Percentiles rank a stretch among this genome's conserved stretches.
phyloP scores from a whole-genome alignment of 2,113 vertebrate genomes.

The Ageneiosus marmoratus region DNA sequence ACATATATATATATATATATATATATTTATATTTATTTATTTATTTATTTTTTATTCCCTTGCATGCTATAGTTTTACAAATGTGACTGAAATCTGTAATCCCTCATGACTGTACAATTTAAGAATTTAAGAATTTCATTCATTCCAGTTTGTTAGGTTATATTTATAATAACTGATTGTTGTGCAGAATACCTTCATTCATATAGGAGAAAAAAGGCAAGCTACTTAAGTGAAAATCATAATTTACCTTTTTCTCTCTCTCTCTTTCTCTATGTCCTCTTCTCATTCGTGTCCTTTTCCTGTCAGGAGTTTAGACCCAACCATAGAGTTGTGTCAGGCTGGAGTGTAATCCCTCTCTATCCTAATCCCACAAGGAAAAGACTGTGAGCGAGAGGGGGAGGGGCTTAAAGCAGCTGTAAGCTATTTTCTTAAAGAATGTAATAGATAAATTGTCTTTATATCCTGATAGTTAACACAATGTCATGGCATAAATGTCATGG shows the following conservation, averaged over 20 bases:
- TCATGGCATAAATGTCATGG: not conserved
- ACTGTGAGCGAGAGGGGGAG: conserved; percentile 23
- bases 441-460: not conserved
- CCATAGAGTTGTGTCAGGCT: conserved; percentile 36
- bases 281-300: not conserved
- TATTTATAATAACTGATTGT: not conserved
- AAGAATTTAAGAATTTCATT: not conserved
- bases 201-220: not conserved
- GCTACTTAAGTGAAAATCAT: not conserved
- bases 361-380: conserved; percentile 72
- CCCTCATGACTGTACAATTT: not conserved
- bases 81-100: not conserved
- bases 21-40: too few species aligned
- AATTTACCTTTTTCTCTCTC: not conserved
- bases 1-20: too few species aligned
- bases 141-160: not conserved
- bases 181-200: not conserved
- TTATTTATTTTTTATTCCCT: too few species aligned
- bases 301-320: not conserved
- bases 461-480: not conserved
- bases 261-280: not conserved
- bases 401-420: conserved; percentile 11
- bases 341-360: conserved; percentile 73
- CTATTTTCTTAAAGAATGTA: not conserved
- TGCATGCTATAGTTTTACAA: too few species aligned